These are phyloP conservation scores for Prunella fulvescens DNA, from an alignment of 2,113 vertebrate genomes.

Conservation along the genomic window DNA sequence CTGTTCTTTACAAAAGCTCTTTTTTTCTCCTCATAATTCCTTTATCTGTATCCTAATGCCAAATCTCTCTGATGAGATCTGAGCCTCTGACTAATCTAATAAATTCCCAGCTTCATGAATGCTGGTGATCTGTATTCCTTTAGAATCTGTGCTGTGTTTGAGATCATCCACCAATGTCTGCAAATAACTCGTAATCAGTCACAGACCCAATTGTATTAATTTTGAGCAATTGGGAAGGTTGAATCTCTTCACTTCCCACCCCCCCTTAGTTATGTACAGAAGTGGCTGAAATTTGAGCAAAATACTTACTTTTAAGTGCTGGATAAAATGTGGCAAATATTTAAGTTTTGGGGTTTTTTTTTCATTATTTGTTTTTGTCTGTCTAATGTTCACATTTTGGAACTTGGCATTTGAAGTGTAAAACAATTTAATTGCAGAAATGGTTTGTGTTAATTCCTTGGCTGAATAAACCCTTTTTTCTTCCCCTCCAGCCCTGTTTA, in stretches of 20 bases:
- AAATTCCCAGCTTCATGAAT: background rate
- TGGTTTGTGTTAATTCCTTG: background rate
- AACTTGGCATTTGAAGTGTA: background rate
- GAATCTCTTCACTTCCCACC: background rate
- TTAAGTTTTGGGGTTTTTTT: background rate
- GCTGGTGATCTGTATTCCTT: background rate
- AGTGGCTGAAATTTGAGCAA: background rate
- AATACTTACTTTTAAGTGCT: background rate
- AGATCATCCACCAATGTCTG: background rate
- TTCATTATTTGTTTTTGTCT: background rate
- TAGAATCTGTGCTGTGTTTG: background rate
- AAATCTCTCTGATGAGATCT: background rate
- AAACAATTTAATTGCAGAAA: background rate
- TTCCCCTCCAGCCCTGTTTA: background rate
- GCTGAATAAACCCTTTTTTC: background rate
- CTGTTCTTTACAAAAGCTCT: background rate
- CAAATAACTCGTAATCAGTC: background rate
- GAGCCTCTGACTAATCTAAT: conserved; percentile 36
- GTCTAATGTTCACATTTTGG: background rate
- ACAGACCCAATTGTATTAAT: background rate
- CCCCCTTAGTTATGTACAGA: background rate
- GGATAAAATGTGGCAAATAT: background rate
- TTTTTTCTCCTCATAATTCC: background rate
- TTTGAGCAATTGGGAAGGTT: background rate
- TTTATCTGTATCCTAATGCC: background rate